Base-by-base conservation (phyloP, 1,140 invertebrate genomes). In the Panagrolaimus sp. region DNA sequence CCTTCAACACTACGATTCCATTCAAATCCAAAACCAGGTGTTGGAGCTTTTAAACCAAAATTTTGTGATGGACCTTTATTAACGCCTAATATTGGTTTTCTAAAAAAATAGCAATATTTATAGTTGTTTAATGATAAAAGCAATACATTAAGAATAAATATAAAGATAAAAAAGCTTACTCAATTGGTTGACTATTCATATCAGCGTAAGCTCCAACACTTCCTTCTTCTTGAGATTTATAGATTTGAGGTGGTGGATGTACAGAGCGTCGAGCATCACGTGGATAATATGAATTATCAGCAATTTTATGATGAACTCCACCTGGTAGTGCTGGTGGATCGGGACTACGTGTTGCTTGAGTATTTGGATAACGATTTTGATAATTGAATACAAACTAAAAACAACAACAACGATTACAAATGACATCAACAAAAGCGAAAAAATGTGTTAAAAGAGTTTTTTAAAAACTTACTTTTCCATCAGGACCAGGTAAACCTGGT, bases 1-100 rank as follows among this genome's bases (percentile, higher is more conserved):
- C 13, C 20, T 16, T 43, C 42, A 62, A 57, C 63, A 25, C n/a
- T 61, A 11, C 73, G 71, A 31, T 27, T 44, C 73, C 73, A 76
- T 57, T 75, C 71, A 48, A 69, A 68, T 16, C 73, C 73, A 27
- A 76, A 68, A 25, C 73, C 73, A 9, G 73, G 73, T 16, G 69
- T 72, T 23, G 73, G 73, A 4, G 45, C 16, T n/a, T 45, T 42
- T 9, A 75, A 48, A 9, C 73, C 73, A 64, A 72, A 75, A 43
- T 75, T 75, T 43, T 71, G 7, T 16, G 25, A 8, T 14, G 73
- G 73, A 11, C 73, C 73, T 65, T 73, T 74, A 20, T 64, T 66
- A 13, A 46, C 45, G 43, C 43, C 67, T 13, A 38, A 25, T 25
- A 43, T 43, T n/a, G 67, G 23, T 8, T 43, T 13, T 11, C 63